Evolutionary conservation across 2,888 invertebrate genomes (phyloP), one percentile per base, ranked within the genome.

Genomic region (Periphyllus acericola): DNA sequence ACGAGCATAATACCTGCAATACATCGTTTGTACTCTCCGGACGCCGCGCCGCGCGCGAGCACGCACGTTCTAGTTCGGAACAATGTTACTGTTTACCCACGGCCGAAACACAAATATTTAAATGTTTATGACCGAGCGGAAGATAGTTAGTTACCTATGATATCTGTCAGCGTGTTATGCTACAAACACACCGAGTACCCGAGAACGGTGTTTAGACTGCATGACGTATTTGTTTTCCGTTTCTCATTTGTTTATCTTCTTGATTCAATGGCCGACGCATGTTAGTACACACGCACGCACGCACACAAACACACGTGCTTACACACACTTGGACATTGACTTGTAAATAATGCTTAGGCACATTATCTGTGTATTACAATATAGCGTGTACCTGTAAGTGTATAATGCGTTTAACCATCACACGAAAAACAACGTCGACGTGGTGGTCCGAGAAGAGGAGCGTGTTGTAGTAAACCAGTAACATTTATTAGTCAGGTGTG

Each of bases 271-370:
- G 14, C 14, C 46, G 14, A 46, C 46, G 46, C 3, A 14, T 46
- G 14, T 46, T 46, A 11, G 46, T 46, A 3, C 6, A 36, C 36
- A 36, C 36, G 36, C 36, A 36, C 4, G 6, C 36, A 36, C 36
- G 36, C 36, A 5, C 3, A 46, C 11, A 46, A 1, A 46, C 46
- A 14, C 46, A 46, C n/a, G n/a, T 9, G 55, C 34, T 19, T 5
- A 60, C 21, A 6, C 3, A 14, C 11, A 40, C 66, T 29, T 40
- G 68, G 81, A 81, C 68, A 29, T 40, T 68, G 80, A 29, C 11
- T 66, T n/a, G 80, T 80, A 80, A 80, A 80, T 81, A 81, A 46
- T 81, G 40, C 46, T 40, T 17, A 46, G 40, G 36, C 25, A 60
- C 40, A 40, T 66, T 40, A 68, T 68, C 40, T 40, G 1, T 46